Evolutionary conservation across 2,797 vertebrate genomes (phyloP).

Genomic region (Buceros bicornis): DNA sequence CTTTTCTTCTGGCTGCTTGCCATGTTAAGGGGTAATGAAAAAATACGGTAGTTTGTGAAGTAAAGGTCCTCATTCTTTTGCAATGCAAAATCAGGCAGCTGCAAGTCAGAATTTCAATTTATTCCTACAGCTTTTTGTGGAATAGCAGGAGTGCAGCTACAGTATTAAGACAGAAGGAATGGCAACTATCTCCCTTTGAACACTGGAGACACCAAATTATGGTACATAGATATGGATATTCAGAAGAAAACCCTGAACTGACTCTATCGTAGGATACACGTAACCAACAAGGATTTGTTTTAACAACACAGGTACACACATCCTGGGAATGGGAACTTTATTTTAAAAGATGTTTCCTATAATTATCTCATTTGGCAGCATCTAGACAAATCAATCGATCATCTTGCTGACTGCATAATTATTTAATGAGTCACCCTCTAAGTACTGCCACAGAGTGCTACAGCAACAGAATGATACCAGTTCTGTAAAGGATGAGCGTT

Average conservation of each 20-base stretch:
- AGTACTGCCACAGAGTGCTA: background rate
- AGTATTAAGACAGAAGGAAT: background rate
- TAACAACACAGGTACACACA: background rate
- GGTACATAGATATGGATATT: background rate
- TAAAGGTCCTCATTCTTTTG: background rate
- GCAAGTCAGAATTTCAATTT: background rate
- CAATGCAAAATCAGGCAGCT: constrained; percentile 22
- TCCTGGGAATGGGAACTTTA: background rate
- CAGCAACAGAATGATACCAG: background rate
- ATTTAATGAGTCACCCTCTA: constrained; percentile 16
- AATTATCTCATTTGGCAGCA: constrained; percentile 57
- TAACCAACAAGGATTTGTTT: background rate
- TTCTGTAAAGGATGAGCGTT: background rate
- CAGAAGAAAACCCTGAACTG: background rate
- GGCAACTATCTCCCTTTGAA: background rate
- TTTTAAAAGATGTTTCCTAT: constrained; percentile 19
- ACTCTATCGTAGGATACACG: background rate
- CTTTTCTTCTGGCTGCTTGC: background rate
- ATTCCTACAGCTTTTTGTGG: background rate
- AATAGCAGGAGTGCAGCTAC: constrained; percentile 1
- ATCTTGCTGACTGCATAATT: constrained; percentile 48
- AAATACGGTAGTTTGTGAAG: constrained; percentile 25
- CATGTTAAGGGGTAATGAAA: constrained; percentile 14
- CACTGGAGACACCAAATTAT: background rate
- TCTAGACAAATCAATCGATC: constrained; percentile 41